Base-by-base conservation (phyloP, 2,888 invertebrate species). In the Lobophora halterata region DNA sequence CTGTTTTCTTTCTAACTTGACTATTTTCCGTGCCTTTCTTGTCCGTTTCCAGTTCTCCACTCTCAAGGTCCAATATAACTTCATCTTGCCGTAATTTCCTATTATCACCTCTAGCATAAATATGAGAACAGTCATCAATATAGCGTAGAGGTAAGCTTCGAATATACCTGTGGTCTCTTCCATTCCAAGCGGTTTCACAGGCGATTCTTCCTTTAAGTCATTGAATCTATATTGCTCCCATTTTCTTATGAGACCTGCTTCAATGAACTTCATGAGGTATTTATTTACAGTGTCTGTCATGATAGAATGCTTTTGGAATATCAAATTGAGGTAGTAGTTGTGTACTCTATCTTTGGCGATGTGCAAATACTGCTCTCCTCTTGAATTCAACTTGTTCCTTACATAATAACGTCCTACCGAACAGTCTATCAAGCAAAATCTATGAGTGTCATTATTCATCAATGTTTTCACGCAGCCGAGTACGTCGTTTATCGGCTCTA, bases 401-500 rank as follows among this genome's bases (percentile, higher is more conserved):
- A 66, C 65, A 3, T 78, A 54, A 44, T 79, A 82, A 6, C 67
- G 71, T 1, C 72, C 85, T 2, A 81, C 56, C 3, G 85, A 65
- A 52, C 88, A 88, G 41, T 88, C 88, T 7, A 82, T 49, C 3
- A 86, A 59, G 52, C 88, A 88, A 58, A 86, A 81, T 36, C 72
- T 69, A 3, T 49, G 57, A 20, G 65, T 69, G 28, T 82, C 73
- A 24, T 71, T 71, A n/a, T 27, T 52, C 57, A 88, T 62, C n/a
- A n/a, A n/a, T 35, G 59, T 45, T 1, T 60, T 55, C 1, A 79
- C 57, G 47, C 88, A 88, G 6, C 49, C 61, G 31, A 59, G 75
- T 23, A 79, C 40, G 45, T 76, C 64, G 20, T 50, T 49, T 17
- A 71, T 63, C 1, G 70, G 52, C 6, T 71, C 66, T 3, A 85